Conservation (phyloP, 2,113 vertebrate species). For the Spea multiplicata region DNA sequence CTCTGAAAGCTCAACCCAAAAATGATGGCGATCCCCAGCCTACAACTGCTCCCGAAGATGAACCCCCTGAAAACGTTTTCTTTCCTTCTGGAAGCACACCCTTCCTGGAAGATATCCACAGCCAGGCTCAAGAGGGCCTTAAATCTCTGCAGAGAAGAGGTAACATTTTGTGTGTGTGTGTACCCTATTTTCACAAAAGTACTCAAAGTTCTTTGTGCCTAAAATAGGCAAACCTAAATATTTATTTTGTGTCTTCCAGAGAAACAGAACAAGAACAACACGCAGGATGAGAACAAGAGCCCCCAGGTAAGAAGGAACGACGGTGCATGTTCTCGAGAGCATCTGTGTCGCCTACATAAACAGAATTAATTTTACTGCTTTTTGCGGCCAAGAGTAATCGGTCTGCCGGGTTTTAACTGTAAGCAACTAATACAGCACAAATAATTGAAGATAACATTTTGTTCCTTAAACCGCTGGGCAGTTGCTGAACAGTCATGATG, state of each 20-base stretch:
- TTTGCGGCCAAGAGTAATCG: too few relatives aligned
- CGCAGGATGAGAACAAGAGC: conserved; percentile 81
- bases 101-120: conserved; percentile 87
- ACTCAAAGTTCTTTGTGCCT: background rate
- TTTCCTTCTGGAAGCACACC: conserved; percentile 76
- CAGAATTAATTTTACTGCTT: too few relatives aligned
- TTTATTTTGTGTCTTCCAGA: conserved; percentile 54
- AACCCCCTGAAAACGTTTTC: conserved; percentile 87
- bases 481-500: too few relatives aligned
- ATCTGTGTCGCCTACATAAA: too few relatives aligned
- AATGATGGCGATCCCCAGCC: conserved; percentile 61
- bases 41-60: conserved; percentile 63
- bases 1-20: conserved; percentile 53
- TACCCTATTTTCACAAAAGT: background rate
- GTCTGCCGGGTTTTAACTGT: too few relatives aligned
- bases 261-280: conserved; percentile 75
- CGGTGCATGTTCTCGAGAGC: too few relatives aligned
- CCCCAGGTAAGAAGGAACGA: conserved; percentile 64
- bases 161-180: conserved; percentile 49
- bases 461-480: too few relatives aligned
- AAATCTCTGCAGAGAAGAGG: conserved; percentile 89
- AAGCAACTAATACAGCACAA: too few relatives aligned
- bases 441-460: too few relatives aligned
- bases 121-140: conserved; percentile 84
- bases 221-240: background rate